Evolutionary conservation across 1,140 invertebrate species (phyloP).

Genomic region (Drosophila funebris): DNA sequence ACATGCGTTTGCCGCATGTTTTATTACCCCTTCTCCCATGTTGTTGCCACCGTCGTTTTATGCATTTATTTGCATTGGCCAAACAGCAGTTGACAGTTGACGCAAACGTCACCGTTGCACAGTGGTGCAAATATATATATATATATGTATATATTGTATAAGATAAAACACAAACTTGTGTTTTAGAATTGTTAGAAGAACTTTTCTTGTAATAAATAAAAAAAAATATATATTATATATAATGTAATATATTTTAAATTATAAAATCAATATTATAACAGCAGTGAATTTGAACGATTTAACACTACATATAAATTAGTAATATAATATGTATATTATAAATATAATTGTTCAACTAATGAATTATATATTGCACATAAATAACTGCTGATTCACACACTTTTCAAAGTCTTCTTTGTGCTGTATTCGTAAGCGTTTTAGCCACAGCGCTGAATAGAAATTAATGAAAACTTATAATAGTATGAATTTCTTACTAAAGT

Average conservation of each 20-base stretch:
- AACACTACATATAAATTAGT: too few species aligned
- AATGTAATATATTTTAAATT: too few species aligned
- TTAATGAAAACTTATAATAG: too few species aligned
- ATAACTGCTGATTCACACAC: not conserved
- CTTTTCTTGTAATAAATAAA: too few species aligned
- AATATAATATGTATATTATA: not conserved
- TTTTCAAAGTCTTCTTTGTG: not conserved
- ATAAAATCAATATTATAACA: too few species aligned
- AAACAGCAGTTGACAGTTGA: constrained; percentile 55
- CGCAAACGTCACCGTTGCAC: constrained; percentile 23
- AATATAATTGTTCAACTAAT: not conserved
- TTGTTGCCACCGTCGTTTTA: constrained; percentile 24
- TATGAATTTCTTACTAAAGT: not conserved
- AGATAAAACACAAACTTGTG: too few species aligned
- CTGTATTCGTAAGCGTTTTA: too few species aligned
- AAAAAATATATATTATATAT: too few species aligned
- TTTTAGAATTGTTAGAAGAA: too few species aligned
- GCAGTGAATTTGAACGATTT: too few species aligned
- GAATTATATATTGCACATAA: not conserved
- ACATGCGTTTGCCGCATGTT: constrained; percentile 55
- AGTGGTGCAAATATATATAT: constrained; percentile 33
- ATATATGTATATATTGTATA: not conserved
- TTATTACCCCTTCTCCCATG: constrained; percentile 26
- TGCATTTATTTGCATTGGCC: constrained; percentile 66
- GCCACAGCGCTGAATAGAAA: too few species aligned